Evolutionary conservation across 2,113 vertebrate genomes (phyloP), one percentile per base, ranked within the genome.

Genomic region (Argyrosomus japonicus): DNA sequence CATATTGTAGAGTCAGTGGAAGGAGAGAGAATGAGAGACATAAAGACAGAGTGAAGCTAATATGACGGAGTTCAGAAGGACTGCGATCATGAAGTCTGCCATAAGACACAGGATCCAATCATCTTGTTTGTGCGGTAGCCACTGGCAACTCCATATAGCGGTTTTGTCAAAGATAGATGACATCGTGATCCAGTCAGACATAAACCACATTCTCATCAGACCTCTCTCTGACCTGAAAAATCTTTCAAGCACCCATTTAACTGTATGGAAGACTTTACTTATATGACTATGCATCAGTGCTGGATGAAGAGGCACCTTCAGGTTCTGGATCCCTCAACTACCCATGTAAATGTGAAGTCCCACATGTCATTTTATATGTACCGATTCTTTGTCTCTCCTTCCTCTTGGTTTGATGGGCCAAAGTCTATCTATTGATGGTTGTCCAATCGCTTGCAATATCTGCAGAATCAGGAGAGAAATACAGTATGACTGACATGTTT

Each of bases 81-180:
- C 43, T 58, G 9, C 60, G 77, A 72, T 88, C 68, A 40, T 73
- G 25, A 51, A 61, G 64, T 85, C 53, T 88, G 75, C 78, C 58
- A 56, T 56, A 56, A 27, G 68, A 75, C 82, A 15, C 3, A 1
- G 27, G 61, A 68, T 72, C 47, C 23, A 5, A 29, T 61, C 75
- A 68, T 74, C 69, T 82, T 93, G 86, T 90, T 91, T 91, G 68
- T 70, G 54, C 17, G 12, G 77, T 75, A 86, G 88, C 61, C 76
- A 74, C 63, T 88, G 88, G 87, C 77, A 85, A 81, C 51, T 53
- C 71, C 71, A 74, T 68, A 84, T 48, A 21, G 56, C 50, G 75
- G 50, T 48, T 84, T 84, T 63, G 61, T 73, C 57, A 82, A 78
- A 76, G 83, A 88, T 57, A 85, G 53, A 86, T 81, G 78, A 87